These are phyloP conservation scores for Digitonthophagus gazella DNA, from an alignment of 2,888 invertebrate species.

Conservation along the genomic window DNA sequence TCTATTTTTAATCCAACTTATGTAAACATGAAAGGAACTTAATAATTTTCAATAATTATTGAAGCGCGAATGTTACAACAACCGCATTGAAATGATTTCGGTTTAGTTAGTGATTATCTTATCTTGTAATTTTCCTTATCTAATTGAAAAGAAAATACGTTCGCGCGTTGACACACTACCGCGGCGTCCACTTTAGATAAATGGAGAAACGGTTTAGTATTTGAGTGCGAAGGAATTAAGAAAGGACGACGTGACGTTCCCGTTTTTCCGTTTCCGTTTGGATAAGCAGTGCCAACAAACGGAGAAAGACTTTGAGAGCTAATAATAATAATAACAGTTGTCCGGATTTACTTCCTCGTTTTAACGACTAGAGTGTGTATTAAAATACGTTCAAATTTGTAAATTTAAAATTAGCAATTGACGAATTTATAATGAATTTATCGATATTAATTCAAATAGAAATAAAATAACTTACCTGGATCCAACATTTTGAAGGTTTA, in stretches of 20 bases:
- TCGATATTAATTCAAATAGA: conserved; percentile 37
- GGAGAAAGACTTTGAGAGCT: neutral
- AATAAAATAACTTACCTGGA: conserved; percentile 57
- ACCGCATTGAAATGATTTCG: no score
- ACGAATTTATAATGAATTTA: neutral
- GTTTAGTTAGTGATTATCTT: neutral
- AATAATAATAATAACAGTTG: conserved; percentile 1
- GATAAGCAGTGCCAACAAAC: neutral
- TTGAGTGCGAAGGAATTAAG: neutral
- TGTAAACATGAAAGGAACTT: neutral
- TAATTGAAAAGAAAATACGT: neutral
- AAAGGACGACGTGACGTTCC: neutral
- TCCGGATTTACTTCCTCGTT: conserved; percentile 7
- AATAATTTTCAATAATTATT: no score
- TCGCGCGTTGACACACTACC: no score
- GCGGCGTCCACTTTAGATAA: no score
- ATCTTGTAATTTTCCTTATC: neutral
- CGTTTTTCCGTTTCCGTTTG: neutral
- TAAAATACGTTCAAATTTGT: neutral
- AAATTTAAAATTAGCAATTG: neutral
- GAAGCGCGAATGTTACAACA: no score
- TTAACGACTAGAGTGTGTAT: no score
- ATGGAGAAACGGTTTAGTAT: neutral
- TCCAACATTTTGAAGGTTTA: conserved; percentile 52
- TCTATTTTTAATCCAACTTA: neutral